Evolutionary conservation across 2,797 vertebrate species (phyloP).

Genomic region (Prunella strophiata): DNA sequence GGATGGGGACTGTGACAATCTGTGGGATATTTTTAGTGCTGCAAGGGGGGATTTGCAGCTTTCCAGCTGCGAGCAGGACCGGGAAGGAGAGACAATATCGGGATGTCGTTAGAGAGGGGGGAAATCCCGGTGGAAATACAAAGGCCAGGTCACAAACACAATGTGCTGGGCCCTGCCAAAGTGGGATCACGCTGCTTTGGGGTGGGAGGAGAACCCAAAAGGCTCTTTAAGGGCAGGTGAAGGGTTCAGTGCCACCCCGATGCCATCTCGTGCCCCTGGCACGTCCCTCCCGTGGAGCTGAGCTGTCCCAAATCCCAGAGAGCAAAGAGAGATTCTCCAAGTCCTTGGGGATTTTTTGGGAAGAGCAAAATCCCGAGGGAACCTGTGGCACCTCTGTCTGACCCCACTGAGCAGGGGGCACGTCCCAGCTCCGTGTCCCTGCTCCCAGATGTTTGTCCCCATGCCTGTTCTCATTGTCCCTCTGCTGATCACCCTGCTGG

Average conservation of each 20-base stretch:
- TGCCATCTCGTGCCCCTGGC: too few relatives aligned
- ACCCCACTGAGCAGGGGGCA: fast-evolving
- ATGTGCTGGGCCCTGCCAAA: conserved; percentile 31
- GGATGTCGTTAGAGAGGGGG: conserved; percentile 60
- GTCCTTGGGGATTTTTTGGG: background rate
- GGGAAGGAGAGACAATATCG: conserved; percentile 67
- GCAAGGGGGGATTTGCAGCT: conserved; percentile 24
- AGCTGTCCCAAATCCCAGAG: background rate
- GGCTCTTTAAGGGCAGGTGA: background rate
- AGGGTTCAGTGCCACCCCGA: background rate
- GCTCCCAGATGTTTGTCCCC: background rate
- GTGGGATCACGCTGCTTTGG: background rate
- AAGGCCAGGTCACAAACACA: conserved; percentile 28
- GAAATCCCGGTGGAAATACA: conserved; percentile 56
- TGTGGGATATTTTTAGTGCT: conserved; percentile 36
- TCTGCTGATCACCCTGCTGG: background rate
- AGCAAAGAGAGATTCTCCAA: background rate
- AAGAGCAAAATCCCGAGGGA: fast-evolving
- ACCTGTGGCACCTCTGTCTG: fast-evolving
- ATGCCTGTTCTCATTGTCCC: fast-evolving
- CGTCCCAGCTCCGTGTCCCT: background rate
- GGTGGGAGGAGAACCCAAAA: background rate
- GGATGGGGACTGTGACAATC: background rate
- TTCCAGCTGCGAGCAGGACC: conserved; percentile 57
- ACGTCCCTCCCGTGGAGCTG: background rate